Base-by-base conservation (phyloP, 2,888 invertebrate species). In the Muscina levida region DNA sequence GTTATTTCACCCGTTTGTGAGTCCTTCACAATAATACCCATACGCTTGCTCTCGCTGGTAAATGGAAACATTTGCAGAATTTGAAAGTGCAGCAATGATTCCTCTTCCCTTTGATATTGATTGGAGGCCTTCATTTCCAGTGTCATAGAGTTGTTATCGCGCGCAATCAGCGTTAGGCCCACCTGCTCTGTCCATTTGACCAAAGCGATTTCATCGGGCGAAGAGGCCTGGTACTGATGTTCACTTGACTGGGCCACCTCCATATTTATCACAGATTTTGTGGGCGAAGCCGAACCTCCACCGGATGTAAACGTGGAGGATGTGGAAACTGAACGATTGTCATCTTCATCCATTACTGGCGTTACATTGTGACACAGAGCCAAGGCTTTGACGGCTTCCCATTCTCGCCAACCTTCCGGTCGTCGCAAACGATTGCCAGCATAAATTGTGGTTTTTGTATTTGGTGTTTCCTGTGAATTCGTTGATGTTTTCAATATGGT, bases 291-390 rank as follows among this genome's bases (percentile, higher is more conserved):
- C 13, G 87, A 86, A 44, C 88, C 88, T 57, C 86, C 83, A 1
- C 85, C 84, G 37, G 85, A 83, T 2, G 88, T 86, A 39, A 87
- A 86, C n/a, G 88, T 88, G 15, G 88, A 88, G 0, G 88, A 85
- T 6, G 88, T 88, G 3, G 88, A 88, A 46, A 88, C 87, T 1
- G 88, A 88, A 53, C 86, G 85, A 62, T 87, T 86, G 39, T 90
- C 89, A 82, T 90, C 90, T 17, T 91, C 92, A 85, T 98, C 98
- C 87, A 95, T 97, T 1, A 98, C 97, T 0, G 99, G 99, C 0
- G 99, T 99, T 10, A 99, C 99, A 91, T 99, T 99, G 89, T 99
- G 99, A 89, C 99, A 99, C 44, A 99, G 91, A 0, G 99, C 98
- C 67, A 99, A 92, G 0, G 99, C 98, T 85, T 97, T 95, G 31